Conservation (phyloP, 1,140 invertebrate species). For the Trichonephila clavata region DNA sequence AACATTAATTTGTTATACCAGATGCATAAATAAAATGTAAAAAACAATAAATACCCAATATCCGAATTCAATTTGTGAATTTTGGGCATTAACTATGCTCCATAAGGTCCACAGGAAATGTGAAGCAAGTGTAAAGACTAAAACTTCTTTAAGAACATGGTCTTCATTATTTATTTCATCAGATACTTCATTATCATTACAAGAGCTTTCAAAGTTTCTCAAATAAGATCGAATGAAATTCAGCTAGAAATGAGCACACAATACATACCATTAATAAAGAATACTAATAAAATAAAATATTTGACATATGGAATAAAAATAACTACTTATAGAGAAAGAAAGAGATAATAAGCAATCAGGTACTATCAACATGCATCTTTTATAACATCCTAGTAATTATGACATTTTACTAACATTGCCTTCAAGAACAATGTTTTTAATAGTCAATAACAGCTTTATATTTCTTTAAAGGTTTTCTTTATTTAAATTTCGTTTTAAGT, state of each 20-base stretch:
- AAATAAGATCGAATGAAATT: slow-evolving; percentile 80
- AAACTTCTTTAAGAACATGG: slow-evolving; percentile 87
- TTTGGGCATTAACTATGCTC: slow-evolving; percentile 92
- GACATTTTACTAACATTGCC: too few relatives aligned
- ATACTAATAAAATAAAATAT: background rate
- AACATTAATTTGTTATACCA: too few relatives aligned
- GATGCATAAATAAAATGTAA: background rate
- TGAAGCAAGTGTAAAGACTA: slow-evolving; percentile 91
- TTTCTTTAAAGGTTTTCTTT: too few relatives aligned
- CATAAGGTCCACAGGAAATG: slow-evolving; percentile 97
- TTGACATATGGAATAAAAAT: too few relatives aligned
- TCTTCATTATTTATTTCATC: slow-evolving; percentile 80
- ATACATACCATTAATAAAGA: too few relatives aligned
- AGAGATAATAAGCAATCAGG: too few relatives aligned
- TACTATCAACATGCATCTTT: too few relatives aligned
- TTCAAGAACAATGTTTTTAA: too few relatives aligned
- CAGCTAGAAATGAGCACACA: slow-evolving; percentile 78
- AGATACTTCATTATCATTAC: slow-evolving; percentile 76
- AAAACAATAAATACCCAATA: slow-evolving; percentile 88
- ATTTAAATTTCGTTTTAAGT: too few relatives aligned
- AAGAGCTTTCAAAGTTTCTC: slow-evolving; percentile 58
- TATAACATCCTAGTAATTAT: too few relatives aligned
- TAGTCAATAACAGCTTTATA: too few relatives aligned
- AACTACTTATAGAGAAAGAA: too few relatives aligned
- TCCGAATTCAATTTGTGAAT: slow-evolving; percentile 95